Evolutionary conservation across 2,888 invertebrate genomes (phyloP).

Genomic region (Meghimatium bilineatum): DNA sequence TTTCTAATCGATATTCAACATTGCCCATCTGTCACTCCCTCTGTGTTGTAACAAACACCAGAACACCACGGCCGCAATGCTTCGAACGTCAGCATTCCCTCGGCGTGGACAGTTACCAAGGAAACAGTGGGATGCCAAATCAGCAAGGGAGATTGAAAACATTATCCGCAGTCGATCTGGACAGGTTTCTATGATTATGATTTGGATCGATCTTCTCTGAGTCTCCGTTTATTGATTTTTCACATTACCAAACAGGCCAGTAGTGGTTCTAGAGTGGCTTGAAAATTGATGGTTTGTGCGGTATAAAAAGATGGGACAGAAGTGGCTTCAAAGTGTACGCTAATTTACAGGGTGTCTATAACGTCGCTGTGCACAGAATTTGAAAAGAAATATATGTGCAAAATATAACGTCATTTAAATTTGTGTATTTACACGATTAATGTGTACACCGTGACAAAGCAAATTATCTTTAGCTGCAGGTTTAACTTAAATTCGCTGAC

Average conservation of each 20-base stretch:
- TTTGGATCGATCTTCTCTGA: constrained; percentile 31
- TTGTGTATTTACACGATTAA: too few relatives aligned
- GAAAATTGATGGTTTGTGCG: background rate
- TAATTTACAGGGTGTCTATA: too few relatives aligned
- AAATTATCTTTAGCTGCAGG: too few relatives aligned
- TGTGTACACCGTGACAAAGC: too few relatives aligned
- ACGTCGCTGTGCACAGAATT: too few relatives aligned
- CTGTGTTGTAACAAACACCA: background rate
- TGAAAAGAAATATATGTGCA: too few relatives aligned
- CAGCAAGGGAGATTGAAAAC: constrained; percentile 25
- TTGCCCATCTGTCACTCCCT: constrained; percentile 21
- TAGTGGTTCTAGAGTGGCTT: background rate
- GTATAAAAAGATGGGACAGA: too few relatives aligned
- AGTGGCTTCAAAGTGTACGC: too few relatives aligned
- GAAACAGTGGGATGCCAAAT: constrained; percentile 22
- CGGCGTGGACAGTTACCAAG: constrained; percentile 25
- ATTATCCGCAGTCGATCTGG: background rate
- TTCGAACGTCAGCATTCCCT: constrained; percentile 12
- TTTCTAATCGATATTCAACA: constrained; percentile 18
- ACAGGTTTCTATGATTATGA: constrained; percentile 35
- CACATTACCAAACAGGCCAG: background rate
- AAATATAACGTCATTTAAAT: too few relatives aligned
- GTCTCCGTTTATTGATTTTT: background rate
- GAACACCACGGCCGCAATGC: background rate
- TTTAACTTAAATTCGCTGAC: too few relatives aligned